phyloP scores from a whole-genome alignment of 2,797 vertebrate genomes.

The Salarias fasciatus region DNA sequence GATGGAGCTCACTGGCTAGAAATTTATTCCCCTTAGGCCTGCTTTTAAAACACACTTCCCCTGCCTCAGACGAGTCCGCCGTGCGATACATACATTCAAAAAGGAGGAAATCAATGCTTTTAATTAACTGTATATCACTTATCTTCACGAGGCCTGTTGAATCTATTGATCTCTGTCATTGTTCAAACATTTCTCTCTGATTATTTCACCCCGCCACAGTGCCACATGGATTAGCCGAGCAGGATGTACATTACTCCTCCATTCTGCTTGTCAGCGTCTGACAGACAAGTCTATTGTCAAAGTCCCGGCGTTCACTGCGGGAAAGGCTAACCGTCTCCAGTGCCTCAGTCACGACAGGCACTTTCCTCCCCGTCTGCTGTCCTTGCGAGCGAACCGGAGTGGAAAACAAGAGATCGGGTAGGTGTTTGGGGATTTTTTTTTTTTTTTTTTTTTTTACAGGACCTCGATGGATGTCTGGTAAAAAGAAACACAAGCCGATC shows the following conservation, averaged over 20 bases:
- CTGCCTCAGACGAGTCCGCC: not conserved
- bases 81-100: slow-evolving; percentile 14
- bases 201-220: slow-evolving; percentile 5
- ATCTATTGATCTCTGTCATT: slow-evolving; percentile 26
- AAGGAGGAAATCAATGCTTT: slow-evolving; percentile 37
- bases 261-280: slow-evolving; percentile 19
- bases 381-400: slow-evolving; percentile 18
- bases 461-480: slow-evolving; percentile 41
- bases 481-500: slow-evolving; percentile 45
- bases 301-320: slow-evolving; percentile 6
- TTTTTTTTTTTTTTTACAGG: slow-evolving; percentile 3
- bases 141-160: slow-evolving; percentile 28
- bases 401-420: slow-evolving; percentile 29
- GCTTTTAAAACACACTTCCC: slow-evolving; percentile 67
- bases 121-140: slow-evolving; percentile 45
- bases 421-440: not conserved
- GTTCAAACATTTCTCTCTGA: slow-evolving; percentile 16
- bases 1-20: slow-evolving; percentile 78
- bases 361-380: slow-evolving; percentile 8
- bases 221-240: slow-evolving; percentile 15
- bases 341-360: not conserved
- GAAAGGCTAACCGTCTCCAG: slow-evolving; percentile 14
- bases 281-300: slow-evolving; percentile 35
- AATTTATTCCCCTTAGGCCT: slow-evolving; percentile 78
- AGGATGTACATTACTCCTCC: slow-evolving; percentile 1